Conservation (phyloP, 2,888 invertebrate genomes). For the Desoria tigrina region DNA sequence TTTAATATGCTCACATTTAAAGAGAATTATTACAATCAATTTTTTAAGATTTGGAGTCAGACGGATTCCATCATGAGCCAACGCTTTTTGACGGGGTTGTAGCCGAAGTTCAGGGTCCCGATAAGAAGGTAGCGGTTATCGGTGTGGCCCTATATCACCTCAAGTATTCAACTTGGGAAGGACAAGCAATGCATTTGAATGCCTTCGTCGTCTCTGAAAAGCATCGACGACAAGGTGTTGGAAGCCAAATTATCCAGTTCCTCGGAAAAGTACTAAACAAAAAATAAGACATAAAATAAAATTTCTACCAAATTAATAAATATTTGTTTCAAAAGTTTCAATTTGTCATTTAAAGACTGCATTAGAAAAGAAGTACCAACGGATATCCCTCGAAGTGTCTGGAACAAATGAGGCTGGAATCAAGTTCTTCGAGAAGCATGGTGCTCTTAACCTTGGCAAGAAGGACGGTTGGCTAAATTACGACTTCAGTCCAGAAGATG, state of each 20-base stretch:
- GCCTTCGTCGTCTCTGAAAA: conserved; percentile 75
- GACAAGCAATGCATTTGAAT: conserved; percentile 71
- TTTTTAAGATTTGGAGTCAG: conserved; percentile 66
- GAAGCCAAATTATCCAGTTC: conserved; percentile 66
- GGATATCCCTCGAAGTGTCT: conserved; percentile 77
- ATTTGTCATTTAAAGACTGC: conserved; percentile 52
- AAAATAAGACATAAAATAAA: no score
- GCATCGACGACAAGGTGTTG: conserved; percentile 68
- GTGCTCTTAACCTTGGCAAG: conserved; percentile 59
- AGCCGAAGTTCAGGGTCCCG: conserved; percentile 60
- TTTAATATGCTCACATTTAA: background rate
- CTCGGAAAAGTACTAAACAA: conserved; percentile 73
- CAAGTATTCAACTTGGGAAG: conserved; percentile 84
- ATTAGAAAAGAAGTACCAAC: conserved; percentile 60
- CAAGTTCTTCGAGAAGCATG: conserved; percentile 68
- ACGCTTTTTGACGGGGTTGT: conserved; percentile 72
- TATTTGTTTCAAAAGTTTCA: background rate
- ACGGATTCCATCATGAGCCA: conserved; percentile 68
- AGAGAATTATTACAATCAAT: background rate
- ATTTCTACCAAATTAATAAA: background rate
- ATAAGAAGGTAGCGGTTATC: conserved; percentile 39
- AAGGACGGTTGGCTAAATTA: conserved; percentile 47
- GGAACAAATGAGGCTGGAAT: conserved; percentile 77
- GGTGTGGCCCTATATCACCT: conserved; percentile 81
- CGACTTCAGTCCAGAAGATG: conserved; percentile 21